Percentiles rank a stretch among this genome's conserved stretches.
phyloP scores from a whole-genome alignment of 2,888 invertebrate species.

The Zonitis immaculata region DNA sequence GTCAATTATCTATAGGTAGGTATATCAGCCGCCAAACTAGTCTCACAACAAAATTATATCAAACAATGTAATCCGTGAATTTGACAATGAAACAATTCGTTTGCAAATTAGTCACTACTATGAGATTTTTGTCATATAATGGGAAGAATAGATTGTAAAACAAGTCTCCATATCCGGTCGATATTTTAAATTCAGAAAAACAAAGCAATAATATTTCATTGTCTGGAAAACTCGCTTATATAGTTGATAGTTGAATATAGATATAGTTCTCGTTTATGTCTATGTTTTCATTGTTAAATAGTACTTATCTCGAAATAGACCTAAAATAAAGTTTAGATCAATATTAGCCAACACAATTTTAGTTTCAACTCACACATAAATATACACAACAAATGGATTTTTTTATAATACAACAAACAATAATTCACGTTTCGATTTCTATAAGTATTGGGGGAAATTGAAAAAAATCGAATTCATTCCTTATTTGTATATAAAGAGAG shows the following conservation, averaged over 20 bases:
- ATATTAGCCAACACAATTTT: not conserved
- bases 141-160: too few species aligned
- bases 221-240: not conserved
- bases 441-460: too few species aligned
- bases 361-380: too few species aligned
- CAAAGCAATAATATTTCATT: not conserved
- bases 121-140: too few species aligned
- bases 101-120: not conserved
- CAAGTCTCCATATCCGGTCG: too few species aligned
- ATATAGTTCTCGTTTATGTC: not conserved
- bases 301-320: not conserved
- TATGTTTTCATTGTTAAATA: not conserved
- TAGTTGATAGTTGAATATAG: not conserved
- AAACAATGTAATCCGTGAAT: not conserved
- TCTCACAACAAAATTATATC: not conserved
- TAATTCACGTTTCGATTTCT: too few species aligned
- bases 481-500: not conserved
- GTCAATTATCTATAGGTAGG: not conserved
- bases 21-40: not conserved
- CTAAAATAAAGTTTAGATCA: not conserved
- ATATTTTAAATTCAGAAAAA: too few species aligned
- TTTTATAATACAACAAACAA: not conserved
- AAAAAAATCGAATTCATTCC: too few species aligned
- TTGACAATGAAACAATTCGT: not conserved
- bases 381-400: conserved; percentile 1